phyloP scores from a whole-genome alignment of 2,888 invertebrate species.

The Prostheceraeus crozeri region DNA sequence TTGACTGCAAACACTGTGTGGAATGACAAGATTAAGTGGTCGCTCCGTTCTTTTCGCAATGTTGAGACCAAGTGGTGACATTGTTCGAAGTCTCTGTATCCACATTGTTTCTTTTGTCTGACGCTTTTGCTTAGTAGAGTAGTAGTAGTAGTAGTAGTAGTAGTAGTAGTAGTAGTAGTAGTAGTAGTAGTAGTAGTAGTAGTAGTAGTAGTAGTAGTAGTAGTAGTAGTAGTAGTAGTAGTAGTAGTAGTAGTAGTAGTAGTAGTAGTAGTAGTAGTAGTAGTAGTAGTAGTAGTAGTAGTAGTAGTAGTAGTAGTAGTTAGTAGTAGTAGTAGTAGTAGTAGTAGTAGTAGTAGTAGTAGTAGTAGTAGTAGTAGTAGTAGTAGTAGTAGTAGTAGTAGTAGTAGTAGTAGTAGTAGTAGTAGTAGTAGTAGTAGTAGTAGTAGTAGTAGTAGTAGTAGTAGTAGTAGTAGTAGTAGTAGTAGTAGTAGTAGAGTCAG shows the following conservation, averaged over 20 bases:
- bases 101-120: too few relatives aligned
- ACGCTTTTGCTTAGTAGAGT: slow-evolving; percentile 30
- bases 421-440: slow-evolving; percentile 37
- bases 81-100: too few relatives aligned
- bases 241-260: slow-evolving; percentile 24
- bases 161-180: slow-evolving; percentile 29
- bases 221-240: slow-evolving; percentile 24
- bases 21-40: too few relatives aligned
- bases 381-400: slow-evolving; percentile 37
- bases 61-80: too few relatives aligned
- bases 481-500: too few relatives aligned
- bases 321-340: too few relatives aligned
- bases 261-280: slow-evolving; percentile 11
- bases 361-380: slow-evolving; percentile 37
- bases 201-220: slow-evolving; percentile 20
- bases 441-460: slow-evolving; percentile 36
- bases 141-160: slow-evolving; percentile 36
- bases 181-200: slow-evolving; percentile 24
- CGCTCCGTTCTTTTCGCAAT: too few relatives aligned
- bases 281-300: neutral
- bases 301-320: slow-evolving; percentile 29
- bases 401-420: slow-evolving; percentile 37
- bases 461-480: slow-evolving; percentile 34
- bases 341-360: slow-evolving; percentile 37
- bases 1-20: too few relatives aligned